Evolutionary conservation across 2,888 invertebrate genomes (phyloP), one percentile per base, ranked within the genome.

Genomic region (Mylabris sibirica): DNA sequence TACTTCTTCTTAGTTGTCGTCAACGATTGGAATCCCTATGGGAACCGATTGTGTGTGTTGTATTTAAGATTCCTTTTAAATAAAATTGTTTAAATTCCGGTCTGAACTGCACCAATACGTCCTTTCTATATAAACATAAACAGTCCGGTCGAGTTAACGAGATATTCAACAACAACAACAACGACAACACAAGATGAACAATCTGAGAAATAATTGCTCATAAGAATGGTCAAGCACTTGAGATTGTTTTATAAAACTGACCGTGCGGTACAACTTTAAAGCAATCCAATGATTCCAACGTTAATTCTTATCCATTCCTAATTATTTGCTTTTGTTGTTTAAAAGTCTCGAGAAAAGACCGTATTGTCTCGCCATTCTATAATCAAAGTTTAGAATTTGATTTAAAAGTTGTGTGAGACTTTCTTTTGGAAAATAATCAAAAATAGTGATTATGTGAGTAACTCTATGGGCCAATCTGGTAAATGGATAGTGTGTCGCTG

Each of bases 81-180:
- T 64, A 60, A 70, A 70, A 70, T 70, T 60, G 67, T 62, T 67
- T 26, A 65, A 64, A 70, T 70, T 61, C 61, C 61, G 20, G 61
- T 35, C 22, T 41, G 59, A 69, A 62, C 64, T 44, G 11, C 14
- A 30, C 60, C 63, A 64, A 67, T 60, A 63, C 26, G 63, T 65
- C 59, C 62, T 53, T 63, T 66, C 57, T 57, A 57, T 57, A 22
- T 12, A 53, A 5, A 53, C 22, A 49, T 53, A 22, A 53, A 53
- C 53, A 53, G 69, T 69, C 69, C 57, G 24, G 66, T 35, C 63
- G 65, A 67, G 59, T 67, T 70, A 70, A 70, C 70, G 70, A 70
- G 67, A 70, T 70, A 67, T 70, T 70, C 65, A 67, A 70, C 57
- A 57, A 17, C 44, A 44, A 49, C 49, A 49, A 49, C 17, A 8